Evolutionary conservation across 2,888 invertebrate species (phyloP), one percentile per base, ranked within the genome.

Genomic region (Amphimallon solstitiale): DNA sequence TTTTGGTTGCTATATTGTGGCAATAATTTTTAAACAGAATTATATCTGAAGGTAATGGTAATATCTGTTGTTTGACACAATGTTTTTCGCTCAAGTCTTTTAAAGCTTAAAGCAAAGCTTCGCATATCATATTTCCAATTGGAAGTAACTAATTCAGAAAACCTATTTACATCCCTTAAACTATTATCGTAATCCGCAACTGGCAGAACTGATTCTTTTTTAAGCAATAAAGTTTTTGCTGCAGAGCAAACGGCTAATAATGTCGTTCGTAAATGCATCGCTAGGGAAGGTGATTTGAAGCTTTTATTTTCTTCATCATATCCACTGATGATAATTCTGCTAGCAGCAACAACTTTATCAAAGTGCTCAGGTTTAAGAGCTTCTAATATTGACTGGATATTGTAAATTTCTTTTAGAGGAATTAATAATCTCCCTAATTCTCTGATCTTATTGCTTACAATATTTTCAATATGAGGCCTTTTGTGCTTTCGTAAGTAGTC

Each of bases 111-210:
- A n/a, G n/a, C n/a, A n/a, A 68, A 19, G 21, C 70, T 68, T 21
- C 68, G 63, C 29, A 71, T 48, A 60, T 70, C 70, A 21, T 34
- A 63, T 23, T 52, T 59, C 70, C 68, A 72, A 15, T 70, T 59
- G 7, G 54, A 51, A 3, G 48, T 40, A 4, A 69, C 56, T 19
- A 69, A 35, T 14, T 62, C 59, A 38, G 54, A 54, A 52, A 70
- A 67, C 3, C 54, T 21, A n/a, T 43, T 40, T 10, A 69, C 19
- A 43, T 66, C 56, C 54, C 1, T 45, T 15, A 68, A 37, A 0
- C 7, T 64, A 49, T 62, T 7, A 10, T 64, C 63, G 10, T 66
- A n/a, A 60, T 63, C 37, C 45, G 21, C 7, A 51, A 19, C 10
- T 17, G 52, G 54, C 10, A 63, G 63, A 17, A 52, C 10, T 34